A percentile compares a stretch with the other conserved stretches of the same genome.
phyloP scores from a whole-genome alignment of 2,797 vertebrate genomes.

The Eurystomus glaucurus region DNA sequence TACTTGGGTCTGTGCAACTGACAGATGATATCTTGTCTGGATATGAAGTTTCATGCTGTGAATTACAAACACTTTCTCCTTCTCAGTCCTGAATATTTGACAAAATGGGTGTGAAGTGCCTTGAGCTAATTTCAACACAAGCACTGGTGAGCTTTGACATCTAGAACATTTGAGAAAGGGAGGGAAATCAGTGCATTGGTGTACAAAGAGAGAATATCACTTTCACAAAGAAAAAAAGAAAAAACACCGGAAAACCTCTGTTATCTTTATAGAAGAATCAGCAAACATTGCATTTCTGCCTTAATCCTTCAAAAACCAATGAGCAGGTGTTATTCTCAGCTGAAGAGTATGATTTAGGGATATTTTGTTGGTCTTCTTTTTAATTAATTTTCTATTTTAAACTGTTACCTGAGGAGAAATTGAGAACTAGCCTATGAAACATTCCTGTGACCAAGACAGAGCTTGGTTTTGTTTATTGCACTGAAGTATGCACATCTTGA shows the following conservation, averaged over 20 bases:
- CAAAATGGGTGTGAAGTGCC: constrained; percentile 34
- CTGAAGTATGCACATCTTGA: constrained; percentile 30
- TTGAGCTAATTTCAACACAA: neutral
- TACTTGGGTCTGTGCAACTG: neutral
- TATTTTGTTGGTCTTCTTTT: neutral
- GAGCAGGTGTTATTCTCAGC: neutral
- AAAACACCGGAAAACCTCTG: neutral
- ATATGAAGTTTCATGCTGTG: constrained; percentile 21
- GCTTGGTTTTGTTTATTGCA: constrained; percentile 32
- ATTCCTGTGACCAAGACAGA: neutral
- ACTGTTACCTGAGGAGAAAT: neutral
- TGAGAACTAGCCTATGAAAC: neutral
- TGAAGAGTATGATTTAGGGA: neutral
- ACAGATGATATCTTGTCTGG: constrained; percentile 28
- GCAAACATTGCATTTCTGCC: neutral
- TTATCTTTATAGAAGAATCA: neutral
- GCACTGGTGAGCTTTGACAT: constrained; percentile 33
- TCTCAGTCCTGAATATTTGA: constrained; percentile 19
- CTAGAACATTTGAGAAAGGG: constrained; percentile 12
- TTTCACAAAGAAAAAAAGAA: neutral
- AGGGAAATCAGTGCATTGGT: neutral
- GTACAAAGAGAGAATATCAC: neutral
- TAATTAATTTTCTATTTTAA: constrained; percentile 17
- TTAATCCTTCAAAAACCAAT: neutral
- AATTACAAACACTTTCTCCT: neutral